phyloP scores from a whole-genome alignment of 2,113 vertebrate genomes.

The Cygnus atratus region DNA sequence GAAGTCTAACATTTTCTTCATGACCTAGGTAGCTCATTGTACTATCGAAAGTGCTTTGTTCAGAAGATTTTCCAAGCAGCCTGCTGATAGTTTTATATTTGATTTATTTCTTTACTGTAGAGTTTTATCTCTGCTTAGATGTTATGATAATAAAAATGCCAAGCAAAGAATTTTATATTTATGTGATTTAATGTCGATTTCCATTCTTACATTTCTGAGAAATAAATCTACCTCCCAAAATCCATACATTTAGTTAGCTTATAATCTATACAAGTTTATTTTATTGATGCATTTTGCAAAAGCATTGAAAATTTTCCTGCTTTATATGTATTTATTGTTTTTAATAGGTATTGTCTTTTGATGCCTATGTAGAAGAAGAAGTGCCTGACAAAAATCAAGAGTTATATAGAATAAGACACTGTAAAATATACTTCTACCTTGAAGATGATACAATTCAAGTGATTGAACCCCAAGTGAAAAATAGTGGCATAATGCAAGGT shows the following conservation, averaged over 20 bases:
- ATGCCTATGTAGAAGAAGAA: constrained; percentile 87
- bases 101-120: constrained; percentile 48
- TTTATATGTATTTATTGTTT: constrained; percentile 63
- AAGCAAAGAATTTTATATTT: constrained; percentile 19
- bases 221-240: constrained; percentile 12
- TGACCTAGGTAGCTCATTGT: constrained; percentile 2
- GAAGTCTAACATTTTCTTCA: constrained; percentile 33
- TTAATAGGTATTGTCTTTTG: constrained; percentile 85
- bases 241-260: not conserved
- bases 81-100: constrained; percentile 39
- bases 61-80: constrained; percentile 14
- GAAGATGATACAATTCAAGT: constrained; percentile 95
- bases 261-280: constrained; percentile 21
- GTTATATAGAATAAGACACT: constrained; percentile 82
- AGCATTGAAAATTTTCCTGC: constrained; percentile 31
- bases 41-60: constrained; percentile 31
- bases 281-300: constrained; percentile 39
- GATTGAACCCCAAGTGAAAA: constrained; percentile 82
- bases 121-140: constrained; percentile 29
- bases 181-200: constrained; percentile 29
- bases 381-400: constrained; percentile 80
- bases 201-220: not conserved
- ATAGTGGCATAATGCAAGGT: constrained; percentile 92
- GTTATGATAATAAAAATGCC: constrained; percentile 45
- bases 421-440: constrained; percentile 90